These are phyloP conservation scores for Trichopoda pennipes DNA, from an alignment of 2,888 invertebrate species.

Conservation along the genomic window DNA sequence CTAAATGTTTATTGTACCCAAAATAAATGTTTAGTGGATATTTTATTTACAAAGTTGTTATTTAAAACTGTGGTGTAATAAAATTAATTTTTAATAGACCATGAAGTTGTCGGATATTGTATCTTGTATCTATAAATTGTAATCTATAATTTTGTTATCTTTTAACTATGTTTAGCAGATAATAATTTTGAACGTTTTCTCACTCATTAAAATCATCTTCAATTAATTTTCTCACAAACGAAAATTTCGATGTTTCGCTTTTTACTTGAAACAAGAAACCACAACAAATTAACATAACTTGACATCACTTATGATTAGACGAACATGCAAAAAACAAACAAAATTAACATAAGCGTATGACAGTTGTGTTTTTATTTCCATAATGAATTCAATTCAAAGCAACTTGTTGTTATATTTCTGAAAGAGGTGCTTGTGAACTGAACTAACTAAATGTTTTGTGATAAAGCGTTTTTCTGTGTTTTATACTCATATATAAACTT, in stretches of 20 bases:
- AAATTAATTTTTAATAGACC: slow-evolving; percentile 55
- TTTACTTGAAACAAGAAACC: slow-evolving; percentile 1
- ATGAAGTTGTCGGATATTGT: slow-evolving; percentile 51
- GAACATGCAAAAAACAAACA: slow-evolving; percentile 37
- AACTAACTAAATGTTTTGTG: neutral
- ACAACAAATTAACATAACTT: slow-evolving; percentile 51
- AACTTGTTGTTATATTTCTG: neutral
- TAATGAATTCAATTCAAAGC: slow-evolving; percentile 16
- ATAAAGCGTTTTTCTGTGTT: neutral
- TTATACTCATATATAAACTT: too few species aligned
- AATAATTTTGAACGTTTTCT: slow-evolving; percentile 5
- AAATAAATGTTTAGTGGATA: neutral
- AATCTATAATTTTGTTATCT: slow-evolving; percentile 37
- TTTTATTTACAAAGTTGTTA: neutral
- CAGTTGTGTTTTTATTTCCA: slow-evolving; percentile 22
- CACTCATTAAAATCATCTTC: slow-evolving; percentile 10
- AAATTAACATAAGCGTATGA: slow-evolving; percentile 38
- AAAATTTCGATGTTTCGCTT: neutral
- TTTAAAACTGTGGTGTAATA: neutral
- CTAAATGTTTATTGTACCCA: neutral
- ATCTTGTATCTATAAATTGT: slow-evolving; percentile 20
- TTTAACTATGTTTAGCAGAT: slow-evolving; percentile 20
- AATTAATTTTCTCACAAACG: slow-evolving; percentile 41
- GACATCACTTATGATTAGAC: slow-evolving; percentile 55
- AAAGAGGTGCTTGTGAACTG: neutral